Conservation (phyloP, 2,797 vertebrate genomes). For the Pseudochaenichthys georgianus region DNA sequence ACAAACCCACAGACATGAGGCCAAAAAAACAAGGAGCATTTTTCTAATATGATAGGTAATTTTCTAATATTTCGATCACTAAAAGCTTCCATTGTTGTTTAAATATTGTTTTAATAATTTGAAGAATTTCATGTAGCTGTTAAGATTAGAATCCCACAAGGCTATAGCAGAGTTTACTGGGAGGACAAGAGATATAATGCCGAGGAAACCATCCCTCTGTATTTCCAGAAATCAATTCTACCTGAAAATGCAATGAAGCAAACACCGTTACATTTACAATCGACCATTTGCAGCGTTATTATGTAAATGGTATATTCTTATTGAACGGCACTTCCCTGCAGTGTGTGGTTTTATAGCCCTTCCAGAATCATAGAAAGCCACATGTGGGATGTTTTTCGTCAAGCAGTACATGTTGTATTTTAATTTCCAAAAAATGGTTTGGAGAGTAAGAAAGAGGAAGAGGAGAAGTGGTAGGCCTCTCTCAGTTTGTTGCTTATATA, state of each 20-base stretch:
- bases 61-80: conserved; percentile 16
- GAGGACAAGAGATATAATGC: conserved; percentile 25
- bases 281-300: conserved; percentile 59
- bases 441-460: conserved; percentile 65
- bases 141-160: not conserved
- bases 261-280: conserved; percentile 49
- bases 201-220: conserved; percentile 22
- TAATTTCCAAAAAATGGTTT: conserved; percentile 52
- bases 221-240: conserved; percentile 42
- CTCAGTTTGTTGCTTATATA: conserved; percentile 94
- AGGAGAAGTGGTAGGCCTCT: conserved; percentile 80
- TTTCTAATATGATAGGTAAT: conserved; percentile 1
- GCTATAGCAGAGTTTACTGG: conserved; percentile 15
- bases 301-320: conserved; percentile 61
- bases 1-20: conserved; percentile 9
- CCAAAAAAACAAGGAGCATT: conserved; percentile 9
- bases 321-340: conserved; percentile 53
- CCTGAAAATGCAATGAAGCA: conserved; percentile 49
- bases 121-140: not conserved
- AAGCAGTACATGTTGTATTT: conserved; percentile 58
- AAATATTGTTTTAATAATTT: not conserved
- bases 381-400: conserved; percentile 62
- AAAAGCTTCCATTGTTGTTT: conserved; percentile 9
- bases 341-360: conserved; percentile 58
- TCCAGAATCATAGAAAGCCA: conserved; percentile 65